Percentiles rank a stretch among this genome's conserved stretches.
phyloP scores from a whole-genome alignment of 2,113 vertebrate genomes.

The Dipodomys stephensi region DNA sequence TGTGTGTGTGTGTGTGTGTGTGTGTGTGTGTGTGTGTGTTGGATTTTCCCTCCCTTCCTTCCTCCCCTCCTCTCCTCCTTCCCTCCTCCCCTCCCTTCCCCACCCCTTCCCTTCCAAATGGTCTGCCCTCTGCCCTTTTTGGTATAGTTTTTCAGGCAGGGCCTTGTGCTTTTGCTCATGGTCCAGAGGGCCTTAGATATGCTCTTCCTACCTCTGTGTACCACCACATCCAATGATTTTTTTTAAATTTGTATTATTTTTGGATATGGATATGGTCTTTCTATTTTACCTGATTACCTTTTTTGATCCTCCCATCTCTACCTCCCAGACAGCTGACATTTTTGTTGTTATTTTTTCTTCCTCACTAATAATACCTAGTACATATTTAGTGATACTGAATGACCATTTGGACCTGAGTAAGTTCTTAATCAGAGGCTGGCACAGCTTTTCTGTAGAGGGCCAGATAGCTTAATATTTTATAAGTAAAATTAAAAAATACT shows the following conservation, averaged over 20 bases:
- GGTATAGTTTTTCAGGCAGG: background rate
- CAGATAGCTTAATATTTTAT: background rate
- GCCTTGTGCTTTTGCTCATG: no score
- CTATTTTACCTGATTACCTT: no score
- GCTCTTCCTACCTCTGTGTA: no score
- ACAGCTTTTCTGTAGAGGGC: background rate
- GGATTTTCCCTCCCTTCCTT: no score
- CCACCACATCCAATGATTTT: no score
- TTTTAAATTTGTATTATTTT: no score
- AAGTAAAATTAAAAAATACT: slow-evolving; percentile 19
- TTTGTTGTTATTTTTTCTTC: background rate
- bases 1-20: no score
- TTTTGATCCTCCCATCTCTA: no score
- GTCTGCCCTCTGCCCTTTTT: background rate
- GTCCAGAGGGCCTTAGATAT: no score
- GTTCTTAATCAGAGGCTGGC: background rate
- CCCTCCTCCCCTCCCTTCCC: background rate
- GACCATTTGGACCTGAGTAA: background rate
- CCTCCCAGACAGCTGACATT: background rate
- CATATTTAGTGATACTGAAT: background rate
- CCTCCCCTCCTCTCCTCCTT: no score
- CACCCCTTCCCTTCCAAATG: background rate
- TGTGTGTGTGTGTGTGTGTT: no score
- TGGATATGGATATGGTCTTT: no score
- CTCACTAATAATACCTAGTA: background rate